Percentiles rank a stretch among this genome's conserved stretches.
These are phyloP conservation scores for Kryphioiulus occultus DNA, from an alignment of 2,888 invertebrate species.

Conservation along the genomic window DNA sequence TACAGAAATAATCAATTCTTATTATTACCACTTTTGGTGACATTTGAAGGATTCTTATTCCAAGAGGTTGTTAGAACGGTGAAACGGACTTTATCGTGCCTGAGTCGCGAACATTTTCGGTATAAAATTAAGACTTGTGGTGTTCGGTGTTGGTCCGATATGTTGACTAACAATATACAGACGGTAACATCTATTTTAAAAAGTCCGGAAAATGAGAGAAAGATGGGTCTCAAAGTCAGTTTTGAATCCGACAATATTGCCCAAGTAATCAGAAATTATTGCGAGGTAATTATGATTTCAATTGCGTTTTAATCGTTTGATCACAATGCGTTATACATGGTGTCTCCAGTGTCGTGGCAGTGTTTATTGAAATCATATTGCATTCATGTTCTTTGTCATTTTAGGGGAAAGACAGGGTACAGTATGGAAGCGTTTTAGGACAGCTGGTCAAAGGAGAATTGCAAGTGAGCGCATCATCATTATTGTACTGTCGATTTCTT, in stretches of 20 bases:
- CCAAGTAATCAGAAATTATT: constrained; percentile 7
- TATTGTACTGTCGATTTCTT: no score
- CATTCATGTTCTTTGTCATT: neutral
- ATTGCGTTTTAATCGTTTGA: no score
- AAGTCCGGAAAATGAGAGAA: neutral
- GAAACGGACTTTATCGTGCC: no score
- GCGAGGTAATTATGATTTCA: constrained; percentile 6
- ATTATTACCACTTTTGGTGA: no score
- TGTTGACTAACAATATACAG: neutral
- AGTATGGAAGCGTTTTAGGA: neutral
- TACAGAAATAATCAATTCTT: no score
- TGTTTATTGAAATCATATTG: neutral
- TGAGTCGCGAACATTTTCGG: no score
- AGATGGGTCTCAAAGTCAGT: neutral
- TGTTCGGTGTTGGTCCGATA: neutral
- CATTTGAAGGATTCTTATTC: no score
- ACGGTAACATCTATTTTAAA: neutral
- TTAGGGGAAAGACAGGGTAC: neutral
- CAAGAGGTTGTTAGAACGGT: no score
- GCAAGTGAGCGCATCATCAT: neutral
- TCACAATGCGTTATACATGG: neutral
- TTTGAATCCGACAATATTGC: neutral
- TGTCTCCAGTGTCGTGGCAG: neutral
- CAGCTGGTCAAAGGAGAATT: neutral
- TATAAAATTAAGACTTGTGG: neutral